phyloP scores from a whole-genome alignment of 1,140 invertebrate species.

The Hyles euphorbiae region DNA sequence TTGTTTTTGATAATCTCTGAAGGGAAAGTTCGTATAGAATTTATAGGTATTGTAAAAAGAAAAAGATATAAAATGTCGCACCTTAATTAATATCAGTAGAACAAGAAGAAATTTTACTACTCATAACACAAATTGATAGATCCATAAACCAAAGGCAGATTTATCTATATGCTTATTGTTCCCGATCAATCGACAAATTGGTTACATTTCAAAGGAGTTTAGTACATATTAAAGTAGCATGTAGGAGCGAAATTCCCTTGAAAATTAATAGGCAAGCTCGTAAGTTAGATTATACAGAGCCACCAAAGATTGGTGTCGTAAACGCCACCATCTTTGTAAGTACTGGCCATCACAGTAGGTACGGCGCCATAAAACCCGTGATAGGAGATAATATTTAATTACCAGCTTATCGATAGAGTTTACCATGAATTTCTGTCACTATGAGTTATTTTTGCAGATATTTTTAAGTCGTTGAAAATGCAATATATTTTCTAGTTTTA shows the following conservation, averaged over 20 bases:
- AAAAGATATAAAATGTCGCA: too few species aligned
- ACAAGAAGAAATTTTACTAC: neutral
- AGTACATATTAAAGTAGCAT: slow-evolving; percentile 2
- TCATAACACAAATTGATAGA: slow-evolving; percentile 13
- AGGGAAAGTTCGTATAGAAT: too few species aligned
- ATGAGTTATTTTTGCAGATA: too few species aligned
- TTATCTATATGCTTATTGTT: slow-evolving; percentile 18
- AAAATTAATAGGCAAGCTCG: neutral
- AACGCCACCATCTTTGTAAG: slow-evolving; percentile 32
- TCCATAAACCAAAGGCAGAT: slow-evolving; percentile 6
- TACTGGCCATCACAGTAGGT: slow-evolving; percentile 20
- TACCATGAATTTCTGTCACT: too few species aligned
- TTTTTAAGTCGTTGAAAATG: too few species aligned
- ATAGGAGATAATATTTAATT: too few species aligned
- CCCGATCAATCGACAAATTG: slow-evolving; percentile 23
- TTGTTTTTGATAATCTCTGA: too few species aligned
- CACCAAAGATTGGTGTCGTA: slow-evolving; percentile 33
- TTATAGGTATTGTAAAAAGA: too few species aligned
- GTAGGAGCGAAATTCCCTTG: slow-evolving; percentile 5
- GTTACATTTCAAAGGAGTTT: neutral
- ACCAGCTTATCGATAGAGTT: too few species aligned
- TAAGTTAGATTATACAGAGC: slow-evolving; percentile 24
- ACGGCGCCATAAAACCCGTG: slow-evolving; percentile 5
- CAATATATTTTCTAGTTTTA: too few species aligned
- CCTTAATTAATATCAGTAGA: neutral